phyloP scores from a whole-genome alignment of 1,140 invertebrate species.

The Drosophila mayri region DNA sequence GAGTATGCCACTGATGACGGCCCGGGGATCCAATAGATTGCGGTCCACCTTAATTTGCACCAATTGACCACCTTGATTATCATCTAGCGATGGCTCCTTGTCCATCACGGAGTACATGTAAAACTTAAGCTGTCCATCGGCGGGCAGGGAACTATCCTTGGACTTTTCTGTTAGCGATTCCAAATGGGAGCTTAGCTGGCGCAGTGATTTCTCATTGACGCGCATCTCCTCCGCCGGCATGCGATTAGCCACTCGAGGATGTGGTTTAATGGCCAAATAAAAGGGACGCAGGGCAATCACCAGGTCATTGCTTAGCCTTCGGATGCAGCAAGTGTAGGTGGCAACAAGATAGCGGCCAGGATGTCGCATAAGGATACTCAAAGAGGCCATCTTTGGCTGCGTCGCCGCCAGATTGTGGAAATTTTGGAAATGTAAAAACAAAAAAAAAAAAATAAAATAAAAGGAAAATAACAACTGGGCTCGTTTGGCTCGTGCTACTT shows the following conservation, averaged over 20 bases:
- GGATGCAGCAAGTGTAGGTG: neutral
- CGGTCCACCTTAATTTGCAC: slow-evolving; percentile 90
- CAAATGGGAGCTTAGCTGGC: slow-evolving; percentile 93
- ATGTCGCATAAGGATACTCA: slow-evolving; percentile 6
- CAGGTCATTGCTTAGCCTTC: slow-evolving; percentile 87
- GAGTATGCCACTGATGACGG: slow-evolving; percentile 90
- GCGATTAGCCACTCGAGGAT: slow-evolving; percentile 93
- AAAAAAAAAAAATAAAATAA: too few relatives aligned
- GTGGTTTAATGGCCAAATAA: slow-evolving; percentile 97
- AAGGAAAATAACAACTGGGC: neutral
- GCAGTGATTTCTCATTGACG: slow-evolving; percentile 95
- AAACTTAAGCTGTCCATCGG: slow-evolving; percentile 87
- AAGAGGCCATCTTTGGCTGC: slow-evolving; percentile 9
- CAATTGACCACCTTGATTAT: slow-evolving; percentile 58
- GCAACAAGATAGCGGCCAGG: neutral
- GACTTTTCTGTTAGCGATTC: slow-evolving; percentile 85
- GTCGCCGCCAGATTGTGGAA: slow-evolving; percentile 5
- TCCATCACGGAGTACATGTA: slow-evolving; percentile 88
- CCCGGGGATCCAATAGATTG: slow-evolving; percentile 87
- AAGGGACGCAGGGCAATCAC: slow-evolving; percentile 95
- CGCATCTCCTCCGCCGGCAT: slow-evolving; percentile 92
- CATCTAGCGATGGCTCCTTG: slow-evolving; percentile 62
- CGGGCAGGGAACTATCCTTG: slow-evolving; percentile 86
- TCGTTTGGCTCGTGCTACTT: neutral
- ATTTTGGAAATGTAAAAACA: slow-evolving; percentile 9